These are phyloP conservation scores for Lophius piscatorius DNA, from an alignment of 2,113 vertebrate species.

Conservation along the genomic window DNA sequence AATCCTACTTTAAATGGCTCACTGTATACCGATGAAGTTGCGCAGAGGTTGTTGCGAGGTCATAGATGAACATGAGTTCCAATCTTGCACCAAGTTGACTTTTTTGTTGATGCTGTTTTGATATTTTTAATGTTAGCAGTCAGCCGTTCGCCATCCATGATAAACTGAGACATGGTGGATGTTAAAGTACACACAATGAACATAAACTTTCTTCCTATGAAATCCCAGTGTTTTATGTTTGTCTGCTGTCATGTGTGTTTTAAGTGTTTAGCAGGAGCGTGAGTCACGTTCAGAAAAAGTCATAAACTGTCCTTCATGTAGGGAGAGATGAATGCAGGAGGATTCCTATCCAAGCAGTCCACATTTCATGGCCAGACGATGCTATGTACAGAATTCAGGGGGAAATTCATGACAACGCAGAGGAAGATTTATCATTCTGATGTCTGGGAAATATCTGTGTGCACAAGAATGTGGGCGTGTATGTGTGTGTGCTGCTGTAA, in stretches of 20 bases:
- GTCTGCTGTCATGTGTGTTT: constrained; percentile 20
- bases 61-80: background rate
- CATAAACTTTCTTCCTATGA: constrained; percentile 8
- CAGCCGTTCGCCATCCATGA: constrained; percentile 12
- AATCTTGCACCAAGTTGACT: background rate
- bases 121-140: constrained; percentile 19
- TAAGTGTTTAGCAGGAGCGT: constrained; percentile 45
- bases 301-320: constrained; percentile 60
- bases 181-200: constrained; percentile 16
- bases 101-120: background rate
- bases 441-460: constrained; percentile 24
- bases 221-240: constrained; percentile 13
- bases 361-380: constrained; percentile 65
- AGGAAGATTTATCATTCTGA: constrained; percentile 64
- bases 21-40: background rate
- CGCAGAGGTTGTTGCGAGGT: background rate
- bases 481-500: constrained; percentile 7
- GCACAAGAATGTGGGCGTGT: background rate
- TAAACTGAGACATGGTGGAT: constrained; percentile 15
- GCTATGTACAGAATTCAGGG: constrained; percentile 48
- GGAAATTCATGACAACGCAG: constrained; percentile 58
- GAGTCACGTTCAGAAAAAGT: constrained; percentile 59
- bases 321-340: constrained; percentile 44
- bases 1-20: background rate
- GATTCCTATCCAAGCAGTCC: constrained; percentile 40